phyloP scores from a whole-genome alignment of 2,888 invertebrate genomes.

The Junonia oenone region DNA sequence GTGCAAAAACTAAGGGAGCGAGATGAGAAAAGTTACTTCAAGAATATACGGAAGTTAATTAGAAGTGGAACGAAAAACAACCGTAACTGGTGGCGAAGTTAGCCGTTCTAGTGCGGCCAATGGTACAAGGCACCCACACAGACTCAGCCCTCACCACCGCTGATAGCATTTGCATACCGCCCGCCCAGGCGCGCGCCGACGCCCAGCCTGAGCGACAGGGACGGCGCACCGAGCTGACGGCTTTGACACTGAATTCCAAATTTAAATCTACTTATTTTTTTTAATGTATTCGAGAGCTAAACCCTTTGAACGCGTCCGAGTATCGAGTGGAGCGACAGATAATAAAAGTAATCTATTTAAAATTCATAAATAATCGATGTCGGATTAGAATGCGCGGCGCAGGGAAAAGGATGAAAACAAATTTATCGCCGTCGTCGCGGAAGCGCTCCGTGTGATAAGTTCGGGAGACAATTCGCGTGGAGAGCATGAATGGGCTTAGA shows the following conservation, averaged over 20 bases:
- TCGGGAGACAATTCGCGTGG: constrained; percentile 55
- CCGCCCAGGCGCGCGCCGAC: constrained; percentile 77
- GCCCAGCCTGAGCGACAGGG: constrained; percentile 75
- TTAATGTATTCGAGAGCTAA: constrained; percentile 24
- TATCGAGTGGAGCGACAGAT: constrained; percentile 10
- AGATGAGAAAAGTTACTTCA: constrained; percentile 78
- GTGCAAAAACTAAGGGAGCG: constrained; percentile 58
- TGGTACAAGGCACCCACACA: constrained; percentile 75
- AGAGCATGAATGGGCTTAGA: constrained; percentile 67
- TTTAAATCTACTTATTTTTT: constrained; percentile 31
- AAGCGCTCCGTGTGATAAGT: constrained; percentile 54
- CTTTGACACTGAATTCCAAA: constrained; percentile 49
- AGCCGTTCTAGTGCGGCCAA: constrained; percentile 78
- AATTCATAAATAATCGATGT: constrained; percentile 23
- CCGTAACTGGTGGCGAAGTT: constrained; percentile 81
- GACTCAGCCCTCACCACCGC: constrained; percentile 59
- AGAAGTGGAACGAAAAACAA: constrained; percentile 79
- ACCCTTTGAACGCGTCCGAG: constrained; percentile 13
- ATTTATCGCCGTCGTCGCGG: constrained; percentile 70
- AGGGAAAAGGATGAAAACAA: constrained; percentile 73
- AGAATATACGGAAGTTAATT: constrained; percentile 80
- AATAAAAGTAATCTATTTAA: constrained; percentile 11
- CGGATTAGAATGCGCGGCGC: constrained; percentile 50
- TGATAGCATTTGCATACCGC: constrained; percentile 79
- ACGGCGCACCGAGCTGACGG: constrained; percentile 53